phyloP scores from a whole-genome alignment of 2,113 vertebrate species.

The human (Homo sapiens) region GRCh38 chr17:17053001-17053500 shows the following conservation, averaged over 20 bases:
- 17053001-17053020: slow-evolving; percentile 28
- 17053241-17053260: background rate
- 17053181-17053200: slow-evolving; percentile 31
- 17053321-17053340: background rate
- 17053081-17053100: background rate
- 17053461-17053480: background rate
- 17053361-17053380: background rate
- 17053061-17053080: background rate
- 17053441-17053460: background rate
- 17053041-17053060: background rate
- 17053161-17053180: slow-evolving; percentile 62
- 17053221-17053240: background rate
- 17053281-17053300: background rate
- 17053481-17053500: background rate
- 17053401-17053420: background rate
- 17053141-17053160: background rate
- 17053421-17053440: background rate
- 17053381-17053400: background rate
- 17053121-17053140: background rate
- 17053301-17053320: background rate
- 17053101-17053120: background rate
- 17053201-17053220: background rate
- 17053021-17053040: background rate
- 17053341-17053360: background rate
- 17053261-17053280: background rate